Evolutionary conservation across 2,113 vertebrate species (phyloP).

Genomic region (Murina feae): DNA sequence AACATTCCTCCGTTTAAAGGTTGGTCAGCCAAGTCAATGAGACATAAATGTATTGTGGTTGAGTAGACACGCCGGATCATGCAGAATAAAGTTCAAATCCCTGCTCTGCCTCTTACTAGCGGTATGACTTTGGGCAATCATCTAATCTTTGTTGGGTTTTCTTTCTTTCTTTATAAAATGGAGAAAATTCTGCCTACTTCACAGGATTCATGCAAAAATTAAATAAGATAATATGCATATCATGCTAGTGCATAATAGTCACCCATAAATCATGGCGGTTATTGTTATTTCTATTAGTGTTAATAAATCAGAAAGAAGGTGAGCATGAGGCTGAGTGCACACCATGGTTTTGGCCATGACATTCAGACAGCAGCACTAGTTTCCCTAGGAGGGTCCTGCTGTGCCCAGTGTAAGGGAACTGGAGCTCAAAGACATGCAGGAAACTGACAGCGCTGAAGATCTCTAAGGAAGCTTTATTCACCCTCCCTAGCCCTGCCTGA

Average conservation of each 20-base stretch:
- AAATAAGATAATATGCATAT: background rate
- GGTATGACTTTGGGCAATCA: background rate
- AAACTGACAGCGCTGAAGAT: background rate
- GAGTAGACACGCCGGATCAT: background rate
- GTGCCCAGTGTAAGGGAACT: background rate
- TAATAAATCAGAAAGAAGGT: background rate
- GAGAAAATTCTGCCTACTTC: background rate
- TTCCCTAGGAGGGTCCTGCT: background rate
- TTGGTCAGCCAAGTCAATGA: background rate
- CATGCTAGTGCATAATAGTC: background rate
- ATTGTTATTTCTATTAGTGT: background rate
- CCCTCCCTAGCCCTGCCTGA: background rate
- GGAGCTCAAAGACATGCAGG: background rate
- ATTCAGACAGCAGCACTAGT: background rate
- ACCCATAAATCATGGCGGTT: background rate
- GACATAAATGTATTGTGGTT: background rate
- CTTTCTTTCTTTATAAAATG: background rate
- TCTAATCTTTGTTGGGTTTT: background rate
- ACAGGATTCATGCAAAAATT: background rate
- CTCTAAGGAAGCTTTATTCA: background rate
- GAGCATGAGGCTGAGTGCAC: background rate
- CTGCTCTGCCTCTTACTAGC: background rate
- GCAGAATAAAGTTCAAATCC: background rate
- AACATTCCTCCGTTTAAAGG: background rate
- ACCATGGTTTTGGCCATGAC: background rate